These are phyloP conservation scores for Mycetomoellerius zeteki DNA, from an alignment of 1,140 invertebrate genomes.

Conservation along the genomic window DNA sequence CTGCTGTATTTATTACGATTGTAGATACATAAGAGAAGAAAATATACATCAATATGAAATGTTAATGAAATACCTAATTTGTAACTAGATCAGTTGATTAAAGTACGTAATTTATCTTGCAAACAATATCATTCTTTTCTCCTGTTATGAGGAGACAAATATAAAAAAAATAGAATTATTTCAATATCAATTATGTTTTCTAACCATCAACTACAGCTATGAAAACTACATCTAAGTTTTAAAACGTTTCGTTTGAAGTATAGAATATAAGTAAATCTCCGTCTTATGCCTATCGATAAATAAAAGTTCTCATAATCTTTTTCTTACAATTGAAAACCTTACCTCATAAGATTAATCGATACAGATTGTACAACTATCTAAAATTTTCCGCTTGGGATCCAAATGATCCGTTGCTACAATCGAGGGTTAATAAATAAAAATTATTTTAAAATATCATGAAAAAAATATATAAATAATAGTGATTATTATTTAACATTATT, in stretches of 20 bases:
- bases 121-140: neutral
- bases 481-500: neutral
- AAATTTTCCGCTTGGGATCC: too few species aligned
- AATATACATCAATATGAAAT: neutral
- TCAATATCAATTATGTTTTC: neutral
- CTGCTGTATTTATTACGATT: neutral
- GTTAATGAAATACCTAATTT: neutral
- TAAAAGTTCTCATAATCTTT: too few species aligned
- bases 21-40: neutral
- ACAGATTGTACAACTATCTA: too few species aligned
- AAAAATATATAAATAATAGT: neutral
- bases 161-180: neutral
- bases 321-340: too few species aligned
- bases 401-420: too few species aligned
- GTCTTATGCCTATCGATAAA: too few species aligned
- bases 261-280: too few species aligned
- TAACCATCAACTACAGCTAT: too few species aligned
- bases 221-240: too few species aligned
- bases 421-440: neutral
- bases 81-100: neutral
- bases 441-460: neutral
- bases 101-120: neutral
- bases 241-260: too few species aligned
- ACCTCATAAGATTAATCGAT: too few species aligned
- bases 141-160: too few species aligned